Evolutionary conservation across 2,113 vertebrate species (phyloP), one percentile per base, ranked within the genome.

Genomic region (Climacteris rufus): DNA sequence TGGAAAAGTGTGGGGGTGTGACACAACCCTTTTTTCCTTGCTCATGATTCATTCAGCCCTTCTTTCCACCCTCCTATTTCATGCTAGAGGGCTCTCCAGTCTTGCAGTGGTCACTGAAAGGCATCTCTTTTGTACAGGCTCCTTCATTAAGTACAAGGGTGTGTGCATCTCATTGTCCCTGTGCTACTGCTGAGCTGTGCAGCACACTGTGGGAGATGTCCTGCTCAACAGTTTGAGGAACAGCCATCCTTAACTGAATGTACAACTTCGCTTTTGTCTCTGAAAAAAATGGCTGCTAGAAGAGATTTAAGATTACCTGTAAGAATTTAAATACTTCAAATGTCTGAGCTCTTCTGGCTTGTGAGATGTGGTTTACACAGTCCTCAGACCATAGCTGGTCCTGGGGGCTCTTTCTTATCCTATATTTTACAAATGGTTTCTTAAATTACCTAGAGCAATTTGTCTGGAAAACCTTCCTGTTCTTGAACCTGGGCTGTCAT

Each of bases 401-500:
- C 30, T 42, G 23, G 7, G 13, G 8, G 1, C 39, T 87, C 31
- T 63, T 65, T 53, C 44, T 49, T 91, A 40, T 44, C 61, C 35
- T 78, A 0, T 87, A 11, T 84, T 84, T 93, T 83, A 66, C 7
- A 77, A 39, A 59, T 63, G 4, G 23, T 50, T 66, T 50, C 13
- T 79, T 74, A 54, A 78, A 57, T 23, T 79, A 72, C 21, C 23
- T 42, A 59, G 70, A 68, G 9, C 37, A 63, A 10, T 42, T 77
- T 64, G 81, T 87, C n/a, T 81, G 45, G 64, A 89, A 80, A 63
- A 27, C 7, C 7, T 50, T 81, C 21, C 50, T 81, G n/a, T 57
- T 87, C 42, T 65, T 0, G 0, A 81, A 40, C 28, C 30, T 2
- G 0, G 9, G n/a, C 22, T 72, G 22, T 25, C 44, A 44, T 79